Conservation (phyloP, 92 coral and sea anemone genomes). For the Bergia sp. region DNA sequence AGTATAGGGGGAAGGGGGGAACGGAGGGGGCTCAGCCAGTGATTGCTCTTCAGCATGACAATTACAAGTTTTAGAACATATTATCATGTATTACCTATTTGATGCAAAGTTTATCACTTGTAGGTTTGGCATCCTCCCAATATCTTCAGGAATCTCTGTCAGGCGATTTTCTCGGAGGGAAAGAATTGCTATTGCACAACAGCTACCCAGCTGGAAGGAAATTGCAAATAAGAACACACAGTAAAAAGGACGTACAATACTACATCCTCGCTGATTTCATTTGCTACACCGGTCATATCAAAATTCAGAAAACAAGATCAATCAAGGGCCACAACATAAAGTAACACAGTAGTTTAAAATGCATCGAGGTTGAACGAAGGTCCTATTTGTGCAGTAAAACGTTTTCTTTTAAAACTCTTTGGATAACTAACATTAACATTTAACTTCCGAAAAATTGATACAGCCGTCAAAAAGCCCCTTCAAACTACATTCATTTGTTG, state of each 20-base stretch:
- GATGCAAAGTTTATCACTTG: constrained; percentile 91
- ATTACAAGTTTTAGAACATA: not conserved
- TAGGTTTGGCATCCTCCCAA: constrained; percentile 92
- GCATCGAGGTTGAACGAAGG: too few species aligned
- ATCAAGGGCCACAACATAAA: too few species aligned
- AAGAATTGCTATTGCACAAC: constrained; percentile 79
- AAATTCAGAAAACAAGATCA: not conserved
- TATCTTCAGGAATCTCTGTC: constrained; percentile 77
- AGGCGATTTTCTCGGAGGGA: constrained; percentile 93
- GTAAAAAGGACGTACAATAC: not conserved
- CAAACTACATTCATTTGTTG: too few species aligned
- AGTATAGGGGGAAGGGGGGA: too few species aligned
- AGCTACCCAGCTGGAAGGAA: constrained; percentile 81
- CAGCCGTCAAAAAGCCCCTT: too few species aligned
- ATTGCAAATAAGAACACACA: not conserved
- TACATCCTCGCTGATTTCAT: not conserved
- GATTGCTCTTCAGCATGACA: too few species aligned
- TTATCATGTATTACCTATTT: constrained; percentile 72
- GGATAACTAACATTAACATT: too few species aligned
- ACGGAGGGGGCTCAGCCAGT: too few species aligned
- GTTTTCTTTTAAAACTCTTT: too few species aligned
- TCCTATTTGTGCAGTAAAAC: too few species aligned
- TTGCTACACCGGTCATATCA: not conserved
- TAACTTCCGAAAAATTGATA: too few species aligned
- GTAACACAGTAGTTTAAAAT: too few species aligned